Conservation (phyloP, 2,797 vertebrate genomes). For the Dendrocincla tyrannina region DNA sequence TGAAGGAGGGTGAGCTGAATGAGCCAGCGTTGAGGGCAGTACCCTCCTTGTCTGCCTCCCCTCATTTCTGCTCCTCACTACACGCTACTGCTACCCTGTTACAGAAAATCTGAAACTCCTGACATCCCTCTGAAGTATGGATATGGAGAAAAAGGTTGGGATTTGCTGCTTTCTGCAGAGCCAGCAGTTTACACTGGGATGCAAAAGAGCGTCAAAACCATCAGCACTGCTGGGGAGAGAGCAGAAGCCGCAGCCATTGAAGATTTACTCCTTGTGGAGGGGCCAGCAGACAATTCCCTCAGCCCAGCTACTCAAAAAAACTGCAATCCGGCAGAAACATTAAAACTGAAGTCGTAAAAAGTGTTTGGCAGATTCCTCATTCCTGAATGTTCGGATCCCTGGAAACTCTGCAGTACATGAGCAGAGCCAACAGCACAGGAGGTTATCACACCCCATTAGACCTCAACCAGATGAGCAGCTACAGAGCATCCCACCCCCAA, state of each 20-base stretch:
- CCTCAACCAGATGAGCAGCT: background rate
- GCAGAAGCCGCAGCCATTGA: rapidly evolving
- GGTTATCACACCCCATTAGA: rapidly evolving
- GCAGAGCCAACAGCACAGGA: background rate
- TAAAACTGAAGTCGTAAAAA: background rate
- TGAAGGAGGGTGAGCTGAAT: background rate
- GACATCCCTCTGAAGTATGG: background rate
- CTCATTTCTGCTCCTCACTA: background rate
- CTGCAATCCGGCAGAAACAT: background rate
- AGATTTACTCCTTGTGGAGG: background rate
- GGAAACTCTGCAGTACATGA: background rate
- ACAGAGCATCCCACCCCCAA: background rate
- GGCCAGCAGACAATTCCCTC: background rate
- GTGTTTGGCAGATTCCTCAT: background rate
- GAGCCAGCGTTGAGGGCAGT: rapidly evolving
- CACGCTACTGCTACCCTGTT: rapidly evolving
- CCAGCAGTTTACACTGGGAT: background rate
- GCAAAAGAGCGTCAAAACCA: background rate
- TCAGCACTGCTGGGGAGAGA: rapidly evolving
- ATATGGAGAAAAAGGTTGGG: rapidly evolving
- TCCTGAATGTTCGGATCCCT: background rate
- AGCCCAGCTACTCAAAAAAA: background rate
- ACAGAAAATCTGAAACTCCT: rapidly evolving
- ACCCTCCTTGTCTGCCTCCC: background rate
- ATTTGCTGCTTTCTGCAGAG: background rate